These are phyloP conservation scores for Uromys caudimaculatus DNA, from an alignment of 2,797 vertebrate species.

Conservation along the genomic window DNA sequence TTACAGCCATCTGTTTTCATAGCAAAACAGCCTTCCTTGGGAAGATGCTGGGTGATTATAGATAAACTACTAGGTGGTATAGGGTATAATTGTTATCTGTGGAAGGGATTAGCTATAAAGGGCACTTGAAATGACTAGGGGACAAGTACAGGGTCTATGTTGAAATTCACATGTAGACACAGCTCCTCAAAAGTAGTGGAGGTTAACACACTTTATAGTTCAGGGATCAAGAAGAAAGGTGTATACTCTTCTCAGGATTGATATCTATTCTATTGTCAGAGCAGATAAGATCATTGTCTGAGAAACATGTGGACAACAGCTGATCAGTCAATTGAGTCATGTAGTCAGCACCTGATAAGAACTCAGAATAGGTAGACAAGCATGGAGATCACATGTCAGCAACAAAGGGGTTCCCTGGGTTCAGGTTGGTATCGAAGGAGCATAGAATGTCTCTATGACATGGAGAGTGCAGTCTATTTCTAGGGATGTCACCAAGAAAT, in stretches of 20 bases:
- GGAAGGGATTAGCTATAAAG: neutral
- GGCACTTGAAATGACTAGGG: neutral
- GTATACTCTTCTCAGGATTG: neutral
- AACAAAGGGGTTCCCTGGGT: too few relatives aligned
- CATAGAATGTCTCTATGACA: too few relatives aligned
- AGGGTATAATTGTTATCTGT: neutral
- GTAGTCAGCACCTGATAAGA: too few relatives aligned
- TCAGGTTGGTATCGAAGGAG: too few relatives aligned
- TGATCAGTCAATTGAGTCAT: neutral
- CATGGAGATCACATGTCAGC: too few relatives aligned
- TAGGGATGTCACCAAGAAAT: too few relatives aligned
- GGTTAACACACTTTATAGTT: neutral
- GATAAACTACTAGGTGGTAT: neutral
- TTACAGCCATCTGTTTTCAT: neutral
- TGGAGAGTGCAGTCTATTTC: too few relatives aligned
- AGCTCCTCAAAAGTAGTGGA: neutral
- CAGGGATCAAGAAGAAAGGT: neutral
- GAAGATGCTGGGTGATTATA: neutral
- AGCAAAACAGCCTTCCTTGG: neutral
- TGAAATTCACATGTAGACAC: neutral
- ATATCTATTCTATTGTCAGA: neutral
- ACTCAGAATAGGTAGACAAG: neutral
- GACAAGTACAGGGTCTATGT: neutral
- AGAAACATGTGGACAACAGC: neutral
- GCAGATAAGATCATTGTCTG: neutral